Base-by-base conservation (phyloP, 2,797 vertebrate species). In the Neopelma chrysocephalum region DNA sequence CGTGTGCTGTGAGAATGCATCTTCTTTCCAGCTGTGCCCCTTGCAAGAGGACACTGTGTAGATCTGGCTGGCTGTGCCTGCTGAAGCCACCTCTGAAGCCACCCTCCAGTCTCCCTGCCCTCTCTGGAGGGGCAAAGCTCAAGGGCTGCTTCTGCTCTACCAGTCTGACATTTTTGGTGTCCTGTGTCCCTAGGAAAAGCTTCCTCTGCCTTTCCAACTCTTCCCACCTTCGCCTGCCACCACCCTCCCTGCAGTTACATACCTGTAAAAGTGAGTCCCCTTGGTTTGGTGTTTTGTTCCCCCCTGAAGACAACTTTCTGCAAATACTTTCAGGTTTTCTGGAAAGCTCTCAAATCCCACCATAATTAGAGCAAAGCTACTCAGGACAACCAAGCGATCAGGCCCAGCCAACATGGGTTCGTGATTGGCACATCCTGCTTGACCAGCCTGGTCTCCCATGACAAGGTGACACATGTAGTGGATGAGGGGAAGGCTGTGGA, bases 1-100 rank as follows among this genome's bases (percentile, higher is more conserved):
- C 56, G 53, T 7, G 47, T 0, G 0, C n/a, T 0, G 2, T 6
- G 66, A 21, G 25, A 25, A 15, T 4, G 9, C 10, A 4, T 34
- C 15, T 12, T 45, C 32, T 19, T 48, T 25, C 61, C 31, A 61
- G 76, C 72, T 36, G 38, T 61, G 60, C 6, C 14, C 15, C 20
- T 83, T 32, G 22, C 10, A 3, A 12, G 50, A 38, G 26, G 31
- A 4, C 16, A 11, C 34, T 10, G 21, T 29, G 43, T 26, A 4
- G 48, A 12, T 70, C 19, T 15, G 0, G 31, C 57, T 6, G 11
- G 75, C 36, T 2, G 11, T 81, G 54, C 36, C 34, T 32, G 15
- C 65, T 47, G 25, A 53, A 56, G 36, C 10, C 3, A 6, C n/a
- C 25, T 15, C 70, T 47, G 25, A 53, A 54, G 31, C 12, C 3